Conservation (phyloP, 2,888 invertebrate species). For the Fabriciana adippe region DNA sequence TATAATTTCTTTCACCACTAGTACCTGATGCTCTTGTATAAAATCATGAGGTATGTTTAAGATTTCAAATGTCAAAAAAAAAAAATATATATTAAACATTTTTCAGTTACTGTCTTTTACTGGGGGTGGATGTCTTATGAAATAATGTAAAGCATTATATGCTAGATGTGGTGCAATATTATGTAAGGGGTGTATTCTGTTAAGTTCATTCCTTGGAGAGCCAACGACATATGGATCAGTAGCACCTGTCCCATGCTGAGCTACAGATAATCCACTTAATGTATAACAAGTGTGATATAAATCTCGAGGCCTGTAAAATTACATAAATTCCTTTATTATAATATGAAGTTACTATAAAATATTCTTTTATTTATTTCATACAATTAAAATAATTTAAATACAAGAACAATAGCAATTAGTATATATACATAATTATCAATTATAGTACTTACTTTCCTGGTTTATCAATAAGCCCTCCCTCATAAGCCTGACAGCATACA, state of each 20-base stretch:
- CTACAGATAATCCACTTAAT: slow-evolving; percentile 95
- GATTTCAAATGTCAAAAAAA: background rate
- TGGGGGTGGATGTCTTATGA: slow-evolving; percentile 72
- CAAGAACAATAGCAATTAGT: background rate
- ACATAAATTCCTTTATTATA: slow-evolving; percentile 36
- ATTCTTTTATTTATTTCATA: background rate
- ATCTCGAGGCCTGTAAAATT: slow-evolving; percentile 88
- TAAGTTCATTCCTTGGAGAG: slow-evolving; percentile 85
- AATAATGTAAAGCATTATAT: slow-evolving; percentile 77
- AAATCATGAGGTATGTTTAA: background rate
- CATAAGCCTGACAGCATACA: slow-evolving; percentile 93
- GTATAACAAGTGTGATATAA: slow-evolving; percentile 99
- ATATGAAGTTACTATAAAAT: background rate
- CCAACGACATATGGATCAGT: slow-evolving; percentile 84
- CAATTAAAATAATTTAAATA: background rate
- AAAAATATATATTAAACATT: background rate
- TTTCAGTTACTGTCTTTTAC: slow-evolving; percentile 68
- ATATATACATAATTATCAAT: background rate
- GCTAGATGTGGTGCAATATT: slow-evolving; percentile 88
- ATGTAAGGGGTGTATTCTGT: slow-evolving; percentile 90
- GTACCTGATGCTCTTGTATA: background rate
- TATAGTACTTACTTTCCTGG: slow-evolving; percentile 91
- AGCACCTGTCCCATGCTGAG: slow-evolving; percentile 87
- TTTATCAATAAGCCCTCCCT: slow-evolving; percentile 97
- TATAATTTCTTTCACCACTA: slow-evolving; percentile 1